Base-by-base conservation (phyloP, 2,113 vertebrate species). In the Seriola rivoliana region DNA sequence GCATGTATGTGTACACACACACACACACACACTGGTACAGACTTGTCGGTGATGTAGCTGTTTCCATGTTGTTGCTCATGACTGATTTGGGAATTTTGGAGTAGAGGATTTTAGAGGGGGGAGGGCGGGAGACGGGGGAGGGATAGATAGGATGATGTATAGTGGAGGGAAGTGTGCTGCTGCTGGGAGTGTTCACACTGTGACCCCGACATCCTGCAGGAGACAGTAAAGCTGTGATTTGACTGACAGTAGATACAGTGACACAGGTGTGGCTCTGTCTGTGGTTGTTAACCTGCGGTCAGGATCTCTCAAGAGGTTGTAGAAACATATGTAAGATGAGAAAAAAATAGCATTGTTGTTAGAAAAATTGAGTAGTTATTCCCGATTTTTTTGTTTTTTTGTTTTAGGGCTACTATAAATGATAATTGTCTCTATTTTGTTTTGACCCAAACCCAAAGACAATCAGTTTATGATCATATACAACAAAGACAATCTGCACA, bases 81-180 rank as follows among this genome's bases (percentile, higher is more conserved):
- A 75, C 34, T 19, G 54, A 85, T 82, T 69, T 71, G 71, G 40
- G 75, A 67, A 55, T 74, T 60, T 60, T 42, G 69, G 59, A 70
- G 70, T 44, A 59, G 58, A 62, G 12, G 68, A 52, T 29, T 57
- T 46, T 2, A 19, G 65, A 59, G 67, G 70, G 40, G n/a, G 54
- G 32, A 10, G 48, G 12, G 48, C 25, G 57, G 21, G 57, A 9
- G 3, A 21, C 34, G 19, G 5, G 14, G 46, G 52, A 6, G 23
- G 14, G 57, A 1, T 2, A 19, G 36, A 66, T 12, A 12, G 2
- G 40, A 29, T 29, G 74, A 74, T 52, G 55, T 17, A 48, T 46
- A 58, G 73, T 7, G 8, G 58, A 50, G 29, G 29, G 29, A 29
- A 29, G 29, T 2, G 2, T 29, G 29, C 29, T 29, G 29, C 29